A percentile compares a stretch with the other conserved stretches of the same genome.
These are phyloP conservation scores for Amniataba percoides DNA, from an alignment of 2,797 vertebrate genomes.

Conservation along the genomic window DNA sequence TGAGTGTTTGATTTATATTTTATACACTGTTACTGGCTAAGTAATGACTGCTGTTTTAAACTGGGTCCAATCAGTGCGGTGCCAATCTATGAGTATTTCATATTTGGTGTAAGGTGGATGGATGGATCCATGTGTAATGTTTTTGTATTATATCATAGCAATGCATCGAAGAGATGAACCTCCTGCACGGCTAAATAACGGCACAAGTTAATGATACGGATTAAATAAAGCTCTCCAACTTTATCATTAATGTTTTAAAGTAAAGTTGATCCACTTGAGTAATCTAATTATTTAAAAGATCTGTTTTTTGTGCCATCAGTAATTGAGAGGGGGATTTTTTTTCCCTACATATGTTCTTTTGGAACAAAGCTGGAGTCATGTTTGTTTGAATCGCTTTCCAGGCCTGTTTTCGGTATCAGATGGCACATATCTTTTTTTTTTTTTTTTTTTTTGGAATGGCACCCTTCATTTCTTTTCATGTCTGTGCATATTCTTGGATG, in stretches of 20 bases:
- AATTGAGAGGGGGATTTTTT: conserved; percentile 17
- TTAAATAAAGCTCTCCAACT: conserved; percentile 15
- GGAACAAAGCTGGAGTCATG: conserved; percentile 63
- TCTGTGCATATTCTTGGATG: conserved; percentile 75
- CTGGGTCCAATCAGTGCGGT: neutral
- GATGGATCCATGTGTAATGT: neutral
- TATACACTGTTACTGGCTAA: conserved; percentile 27
- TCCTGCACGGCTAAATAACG: neutral
- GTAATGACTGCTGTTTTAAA: conserved; percentile 33
- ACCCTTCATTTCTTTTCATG: conserved; percentile 63
- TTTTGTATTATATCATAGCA: neutral
- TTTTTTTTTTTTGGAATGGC: conserved; percentile 66
- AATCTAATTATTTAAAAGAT: conserved; percentile 27
- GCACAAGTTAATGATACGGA: neutral
- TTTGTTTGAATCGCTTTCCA: conserved; percentile 76
- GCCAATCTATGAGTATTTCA: neutral
- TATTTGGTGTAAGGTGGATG: neutral
- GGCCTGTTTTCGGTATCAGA: conserved; percentile 74
- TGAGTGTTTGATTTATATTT: conserved; percentile 59
- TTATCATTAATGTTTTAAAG: conserved; percentile 37
- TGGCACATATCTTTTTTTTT: conserved; percentile 70
- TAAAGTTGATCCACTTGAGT: conserved; percentile 27
- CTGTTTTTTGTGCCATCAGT: conserved; percentile 44
- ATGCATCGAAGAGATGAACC: neutral
- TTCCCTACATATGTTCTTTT: conserved; percentile 48